Evolutionary conservation across 1,140 invertebrate genomes (phyloP).

Genomic region (Pectinophora gossypiella): DNA sequence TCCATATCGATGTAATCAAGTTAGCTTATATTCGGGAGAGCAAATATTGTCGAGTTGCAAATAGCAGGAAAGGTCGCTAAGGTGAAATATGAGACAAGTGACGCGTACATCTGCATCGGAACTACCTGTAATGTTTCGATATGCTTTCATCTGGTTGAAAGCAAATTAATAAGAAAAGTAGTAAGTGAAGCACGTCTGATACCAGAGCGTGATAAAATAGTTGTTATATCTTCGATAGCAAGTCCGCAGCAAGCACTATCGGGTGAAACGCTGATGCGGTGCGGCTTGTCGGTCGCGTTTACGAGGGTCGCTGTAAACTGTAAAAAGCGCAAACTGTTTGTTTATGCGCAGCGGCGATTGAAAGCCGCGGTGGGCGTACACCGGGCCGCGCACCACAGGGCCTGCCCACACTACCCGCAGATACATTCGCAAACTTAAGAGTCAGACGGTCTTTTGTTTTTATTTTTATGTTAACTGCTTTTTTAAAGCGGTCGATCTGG

Average conservation of each 20-base stretch:
- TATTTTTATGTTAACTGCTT: background rate
- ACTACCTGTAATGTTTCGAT: no score
- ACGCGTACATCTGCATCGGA: background rate
- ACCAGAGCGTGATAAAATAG: no score
- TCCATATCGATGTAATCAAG: constrained; percentile 1
- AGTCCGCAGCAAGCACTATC: background rate
- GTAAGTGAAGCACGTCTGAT: no score
- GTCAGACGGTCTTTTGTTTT: background rate
- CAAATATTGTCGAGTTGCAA: background rate
- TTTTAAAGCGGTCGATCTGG: background rate
- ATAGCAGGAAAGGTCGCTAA: background rate
- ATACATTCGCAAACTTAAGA: background rate
- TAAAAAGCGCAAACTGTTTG: constrained; percentile 62
- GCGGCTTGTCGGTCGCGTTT: constrained; percentile 48
- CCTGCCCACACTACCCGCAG: constrained; percentile 19
- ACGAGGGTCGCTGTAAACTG: constrained; percentile 62
- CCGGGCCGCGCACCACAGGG: constrained; percentile 28
- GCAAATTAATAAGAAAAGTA: no score
- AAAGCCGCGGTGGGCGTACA: constrained; percentile 23
- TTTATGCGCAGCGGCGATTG: constrained; percentile 44
- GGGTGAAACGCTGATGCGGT: constrained; percentile 53
- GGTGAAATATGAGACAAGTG: background rate
- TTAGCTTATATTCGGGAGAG: background rate
- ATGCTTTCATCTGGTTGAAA: no score
- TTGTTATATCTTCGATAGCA: no score